phyloP scores from a whole-genome alignment of 2,113 vertebrate genomes.

The Pelecanus crispus region DNA sequence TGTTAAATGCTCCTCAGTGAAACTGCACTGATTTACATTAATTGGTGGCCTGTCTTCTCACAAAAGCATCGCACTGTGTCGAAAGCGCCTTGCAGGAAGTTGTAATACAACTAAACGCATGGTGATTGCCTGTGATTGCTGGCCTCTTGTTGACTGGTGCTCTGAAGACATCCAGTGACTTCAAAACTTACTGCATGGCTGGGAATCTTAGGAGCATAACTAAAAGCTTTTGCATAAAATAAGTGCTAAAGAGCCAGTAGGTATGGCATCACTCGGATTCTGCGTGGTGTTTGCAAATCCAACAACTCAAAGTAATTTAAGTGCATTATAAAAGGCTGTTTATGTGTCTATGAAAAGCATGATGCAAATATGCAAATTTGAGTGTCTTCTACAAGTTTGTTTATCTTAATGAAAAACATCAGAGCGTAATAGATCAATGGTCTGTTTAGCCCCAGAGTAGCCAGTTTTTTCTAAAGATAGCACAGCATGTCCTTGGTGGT shows the following conservation, averaged over 20 bases:
- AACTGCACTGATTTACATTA: background rate
- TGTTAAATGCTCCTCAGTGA: background rate
- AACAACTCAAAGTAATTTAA: background rate
- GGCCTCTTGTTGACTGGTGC: background rate
- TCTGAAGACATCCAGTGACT: background rate
- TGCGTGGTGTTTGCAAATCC: background rate
- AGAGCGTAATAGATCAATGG: background rate
- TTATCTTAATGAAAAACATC: slow-evolving; percentile 26
- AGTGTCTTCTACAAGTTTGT: background rate
- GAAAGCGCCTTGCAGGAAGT: background rate
- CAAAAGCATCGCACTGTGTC: background rate
- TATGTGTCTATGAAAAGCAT: background rate
- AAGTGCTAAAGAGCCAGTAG: background rate
- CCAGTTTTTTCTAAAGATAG: background rate
- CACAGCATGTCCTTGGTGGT: background rate
- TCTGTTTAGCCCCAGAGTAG: background rate
- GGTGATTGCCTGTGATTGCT: background rate
- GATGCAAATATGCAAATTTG: slow-evolving; percentile 3
- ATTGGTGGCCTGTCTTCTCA: slow-evolving; percentile 3
- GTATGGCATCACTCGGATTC: background rate
- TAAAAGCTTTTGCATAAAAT: background rate
- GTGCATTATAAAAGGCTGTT: background rate
- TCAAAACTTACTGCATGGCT: background rate
- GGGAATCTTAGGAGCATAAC: background rate
- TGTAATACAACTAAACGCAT: background rate